Conservation (phyloP, 2,888 invertebrate genomes). For the Euzetes globulus region DNA sequence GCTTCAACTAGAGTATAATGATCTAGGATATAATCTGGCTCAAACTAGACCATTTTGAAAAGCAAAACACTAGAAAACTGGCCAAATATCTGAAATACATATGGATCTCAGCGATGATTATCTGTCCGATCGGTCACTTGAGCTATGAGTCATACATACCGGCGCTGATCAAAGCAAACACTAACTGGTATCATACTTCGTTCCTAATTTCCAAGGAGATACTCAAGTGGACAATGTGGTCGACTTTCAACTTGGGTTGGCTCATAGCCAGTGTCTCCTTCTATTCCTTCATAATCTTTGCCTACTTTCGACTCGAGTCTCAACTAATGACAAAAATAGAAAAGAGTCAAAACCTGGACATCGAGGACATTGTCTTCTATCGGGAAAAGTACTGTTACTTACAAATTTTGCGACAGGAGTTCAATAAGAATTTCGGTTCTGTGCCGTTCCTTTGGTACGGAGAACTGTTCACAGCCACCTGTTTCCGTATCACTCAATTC, state of each 20-base stretch:
- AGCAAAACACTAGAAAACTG: background rate
- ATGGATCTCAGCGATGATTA: background rate
- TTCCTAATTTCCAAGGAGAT: background rate
- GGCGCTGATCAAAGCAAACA: background rate
- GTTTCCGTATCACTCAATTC: background rate
- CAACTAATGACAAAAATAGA: background rate
- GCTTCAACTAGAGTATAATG: background rate
- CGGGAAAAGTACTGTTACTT: background rate
- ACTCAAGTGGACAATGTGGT: constrained; percentile 1
- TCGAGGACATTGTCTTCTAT: constrained; percentile 7
- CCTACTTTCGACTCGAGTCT: background rate
- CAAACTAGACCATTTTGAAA: background rate
- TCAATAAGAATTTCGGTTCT: background rate
- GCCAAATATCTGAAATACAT: constrained; percentile 1
- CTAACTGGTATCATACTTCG: background rate
- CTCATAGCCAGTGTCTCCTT: background rate
- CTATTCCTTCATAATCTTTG: constrained; percentile 5
- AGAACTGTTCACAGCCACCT: constrained; percentile 14
- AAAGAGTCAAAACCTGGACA: background rate
- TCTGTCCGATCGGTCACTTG: constrained; percentile 7
- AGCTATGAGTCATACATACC: constrained; percentile 11
- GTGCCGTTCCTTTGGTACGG: constrained; percentile 13
- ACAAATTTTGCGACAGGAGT: background rate
- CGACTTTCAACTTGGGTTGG: constrained; percentile 10
- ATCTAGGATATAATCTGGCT: background rate